Evolutionary conservation across 2,113 vertebrate species (phyloP).

Genomic region (Balaeniceps rex): DNA sequence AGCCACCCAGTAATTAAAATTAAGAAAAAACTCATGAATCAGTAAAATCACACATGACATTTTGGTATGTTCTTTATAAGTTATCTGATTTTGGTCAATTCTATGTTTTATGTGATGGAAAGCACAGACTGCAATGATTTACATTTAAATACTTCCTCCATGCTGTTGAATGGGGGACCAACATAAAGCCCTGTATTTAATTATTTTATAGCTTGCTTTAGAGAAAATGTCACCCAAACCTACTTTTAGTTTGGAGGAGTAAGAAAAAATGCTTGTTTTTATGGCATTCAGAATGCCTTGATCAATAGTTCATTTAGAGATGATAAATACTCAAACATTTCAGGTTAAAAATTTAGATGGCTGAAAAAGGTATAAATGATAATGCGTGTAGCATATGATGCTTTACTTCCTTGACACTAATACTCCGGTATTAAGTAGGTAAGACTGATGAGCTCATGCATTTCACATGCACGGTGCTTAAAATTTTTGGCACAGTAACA

Average conservation of each 20-base stretch:
- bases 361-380: background rate
- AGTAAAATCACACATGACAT: background rate
- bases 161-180: background rate
- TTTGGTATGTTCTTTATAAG: background rate
- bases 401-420: background rate
- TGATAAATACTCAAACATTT: background rate
- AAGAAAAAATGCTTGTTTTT: background rate
- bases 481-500: background rate
- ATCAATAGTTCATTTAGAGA: background rate
- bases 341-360: background rate
- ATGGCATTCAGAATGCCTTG: background rate
- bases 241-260: background rate
- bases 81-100: background rate
- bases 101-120: background rate
- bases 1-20: background rate
- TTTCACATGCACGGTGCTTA: background rate
- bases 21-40: background rate
- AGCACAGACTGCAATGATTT: constrained; percentile 38
- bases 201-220: background rate
- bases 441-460: background rate
- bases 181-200: background rate
- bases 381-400: background rate
- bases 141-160: constrained; percentile 33
- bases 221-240: background rate
- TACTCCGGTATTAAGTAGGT: background rate